phyloP scores from a whole-genome alignment of 2,888 invertebrate genomes.

The Schrankia costaestrigalis region DNA sequence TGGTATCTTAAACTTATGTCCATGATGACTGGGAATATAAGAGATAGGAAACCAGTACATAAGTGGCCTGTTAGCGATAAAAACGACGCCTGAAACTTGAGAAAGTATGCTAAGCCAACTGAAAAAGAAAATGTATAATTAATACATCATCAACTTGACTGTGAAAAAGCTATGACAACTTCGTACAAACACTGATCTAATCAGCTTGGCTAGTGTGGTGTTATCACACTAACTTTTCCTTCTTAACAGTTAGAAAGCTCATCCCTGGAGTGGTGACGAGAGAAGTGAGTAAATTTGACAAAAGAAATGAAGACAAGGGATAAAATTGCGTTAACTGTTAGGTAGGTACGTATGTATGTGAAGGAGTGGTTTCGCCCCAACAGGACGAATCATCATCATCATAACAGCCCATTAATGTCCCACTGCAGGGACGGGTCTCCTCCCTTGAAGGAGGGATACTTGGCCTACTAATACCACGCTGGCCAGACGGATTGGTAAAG shows the following conservation, averaged over 20 bases:
- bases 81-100: constrained; percentile 58
- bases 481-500: too few relatives aligned
- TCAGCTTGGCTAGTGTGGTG: not conserved
- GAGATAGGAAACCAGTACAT: constrained; percentile 48
- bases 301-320: too few relatives aligned
- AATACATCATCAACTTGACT: too few relatives aligned
- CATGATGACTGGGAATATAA: constrained; percentile 61
- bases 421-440: too few relatives aligned
- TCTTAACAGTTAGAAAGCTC: not conserved
- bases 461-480: too few relatives aligned
- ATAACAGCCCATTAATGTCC: not conserved
- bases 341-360: too few relatives aligned
- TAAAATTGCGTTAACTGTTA: too few relatives aligned
- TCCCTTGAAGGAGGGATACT: too few relatives aligned
- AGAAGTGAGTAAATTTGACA: not conserved
- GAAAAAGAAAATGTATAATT: constrained; percentile 25
- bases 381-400: too few relatives aligned
- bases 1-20: constrained; percentile 50
- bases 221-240: not conserved
- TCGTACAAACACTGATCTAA: not conserved
- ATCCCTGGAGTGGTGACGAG: not conserved
- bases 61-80: constrained; percentile 59
- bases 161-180: too few relatives aligned
- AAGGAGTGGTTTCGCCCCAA: too few relatives aligned
- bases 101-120: constrained; percentile 49